These are phyloP conservation scores for Byasa hedistus DNA, from an alignment of 2,888 invertebrate genomes.

Conservation along the genomic window DNA sequence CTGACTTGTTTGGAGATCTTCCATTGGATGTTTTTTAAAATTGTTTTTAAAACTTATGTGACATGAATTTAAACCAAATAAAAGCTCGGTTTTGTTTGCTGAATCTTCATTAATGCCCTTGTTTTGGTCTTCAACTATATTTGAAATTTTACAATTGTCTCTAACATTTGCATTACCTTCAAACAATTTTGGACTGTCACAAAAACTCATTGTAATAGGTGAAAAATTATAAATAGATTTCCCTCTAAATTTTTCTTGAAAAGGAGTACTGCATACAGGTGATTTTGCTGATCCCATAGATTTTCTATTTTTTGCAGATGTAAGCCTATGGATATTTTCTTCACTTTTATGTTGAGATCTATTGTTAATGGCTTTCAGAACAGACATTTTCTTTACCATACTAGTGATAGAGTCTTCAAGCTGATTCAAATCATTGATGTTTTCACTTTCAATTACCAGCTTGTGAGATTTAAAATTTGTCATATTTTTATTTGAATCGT, in stretches of 20 bases:
- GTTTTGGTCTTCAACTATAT: slow-evolving; percentile 39
- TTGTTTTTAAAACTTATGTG: not conserved
- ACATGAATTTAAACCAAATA: not conserved
- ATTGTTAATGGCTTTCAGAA: slow-evolving; percentile 46
- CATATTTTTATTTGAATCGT: slow-evolving; percentile 40
- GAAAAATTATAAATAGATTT: slow-evolving; percentile 69
- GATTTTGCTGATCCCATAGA: slow-evolving; percentile 49
- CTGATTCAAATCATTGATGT: slow-evolving; percentile 37
- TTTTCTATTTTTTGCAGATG: slow-evolving; percentile 39
- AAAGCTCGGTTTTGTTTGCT: not conserved
- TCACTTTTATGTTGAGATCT: slow-evolving; percentile 37
- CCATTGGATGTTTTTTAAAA: not conserved
- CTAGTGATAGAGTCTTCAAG: slow-evolving; percentile 62
- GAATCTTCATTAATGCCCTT: not conserved
- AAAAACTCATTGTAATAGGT: slow-evolving; percentile 51
- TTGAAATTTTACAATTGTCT: slow-evolving; percentile 4
- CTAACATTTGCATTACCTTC: not conserved
- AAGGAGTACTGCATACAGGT: slow-evolving; percentile 68
- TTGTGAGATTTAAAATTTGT: slow-evolving; percentile 58
- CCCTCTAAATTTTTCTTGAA: slow-evolving; percentile 60
- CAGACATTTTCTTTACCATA: slow-evolving; percentile 53
- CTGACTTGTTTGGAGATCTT: slow-evolving; percentile 27
- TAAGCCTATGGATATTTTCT: slow-evolving; percentile 28
- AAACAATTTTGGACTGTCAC: slow-evolving; percentile 39
- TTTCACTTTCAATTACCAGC: slow-evolving; percentile 56